phyloP scores from a whole-genome alignment of 2,888 invertebrate species.

The Agrotis puta region DNA sequence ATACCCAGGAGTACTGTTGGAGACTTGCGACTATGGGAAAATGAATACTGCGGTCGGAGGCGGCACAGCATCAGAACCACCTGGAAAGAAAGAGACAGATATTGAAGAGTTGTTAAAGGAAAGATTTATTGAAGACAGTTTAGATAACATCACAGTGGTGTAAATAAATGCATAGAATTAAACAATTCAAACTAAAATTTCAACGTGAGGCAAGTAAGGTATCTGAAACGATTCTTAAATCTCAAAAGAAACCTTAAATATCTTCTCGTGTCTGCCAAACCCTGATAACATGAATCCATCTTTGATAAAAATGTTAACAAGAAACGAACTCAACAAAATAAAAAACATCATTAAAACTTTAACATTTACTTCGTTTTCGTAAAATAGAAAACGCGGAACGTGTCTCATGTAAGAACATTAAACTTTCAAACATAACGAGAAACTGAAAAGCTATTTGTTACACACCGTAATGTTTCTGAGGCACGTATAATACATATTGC shows the following conservation, averaged over 20 bases:
- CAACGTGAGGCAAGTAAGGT: neutral
- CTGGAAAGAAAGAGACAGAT: constrained; percentile 90
- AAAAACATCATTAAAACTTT: constrained; percentile 77
- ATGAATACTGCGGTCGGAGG: constrained; percentile 97
- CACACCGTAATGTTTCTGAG: constrained; percentile 66
- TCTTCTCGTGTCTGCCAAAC: neutral
- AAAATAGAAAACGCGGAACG: constrained; percentile 74
- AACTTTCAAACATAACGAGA: constrained; percentile 71
- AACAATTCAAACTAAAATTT: neutral
- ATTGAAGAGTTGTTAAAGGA: constrained; percentile 37
- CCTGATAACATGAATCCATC: constrained; percentile 13
- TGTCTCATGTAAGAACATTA: constrained; percentile 74
- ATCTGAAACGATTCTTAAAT: constrained; percentile 24
- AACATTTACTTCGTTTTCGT: constrained; percentile 68
- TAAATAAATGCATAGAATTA: neutral
- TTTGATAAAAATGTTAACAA: constrained; percentile 48
- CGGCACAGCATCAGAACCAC: constrained; percentile 98
- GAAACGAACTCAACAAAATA: constrained; percentile 53
- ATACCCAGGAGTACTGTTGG: constrained; percentile 97
- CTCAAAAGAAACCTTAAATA: neutral
- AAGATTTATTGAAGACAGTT: neutral
- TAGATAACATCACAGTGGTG: neutral
- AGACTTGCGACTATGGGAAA: constrained; percentile 96
- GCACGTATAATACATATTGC: constrained; percentile 80
- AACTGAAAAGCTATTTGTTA: constrained; percentile 77